Evolutionary conservation across 35 echinoderm and acorn worm species (phyloP).

Genomic region (Anneissia japonica): DNA sequence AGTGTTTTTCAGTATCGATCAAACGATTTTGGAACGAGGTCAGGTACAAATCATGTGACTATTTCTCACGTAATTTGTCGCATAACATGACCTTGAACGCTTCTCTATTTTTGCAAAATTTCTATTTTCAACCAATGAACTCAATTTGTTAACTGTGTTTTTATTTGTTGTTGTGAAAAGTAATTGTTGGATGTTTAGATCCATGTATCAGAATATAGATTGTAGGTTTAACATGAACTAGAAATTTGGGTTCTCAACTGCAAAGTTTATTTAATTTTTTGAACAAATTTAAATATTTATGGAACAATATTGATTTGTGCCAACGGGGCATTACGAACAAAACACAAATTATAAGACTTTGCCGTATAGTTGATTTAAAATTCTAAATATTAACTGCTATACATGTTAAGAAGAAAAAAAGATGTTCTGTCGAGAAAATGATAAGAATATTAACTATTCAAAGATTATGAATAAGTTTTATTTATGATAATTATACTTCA

Average conservation of each 20-base stretch:
- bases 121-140: slow-evolving; percentile 1
- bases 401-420: too few species aligned
- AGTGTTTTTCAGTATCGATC: neutral
- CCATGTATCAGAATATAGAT: neutral
- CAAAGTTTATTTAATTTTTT: neutral
- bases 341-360: too few species aligned
- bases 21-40: neutral
- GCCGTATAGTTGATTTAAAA: too few species aligned
- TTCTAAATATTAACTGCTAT: too few species aligned
- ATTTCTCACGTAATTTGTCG: neutral
- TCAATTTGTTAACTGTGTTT: neutral
- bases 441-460: too few species aligned
- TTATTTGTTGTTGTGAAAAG: neutral
- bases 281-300: neutral
- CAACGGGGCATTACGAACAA: neutral
- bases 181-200: neutral
- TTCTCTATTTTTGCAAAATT: neutral
- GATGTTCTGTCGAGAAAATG: too few species aligned
- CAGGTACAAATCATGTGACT: neutral
- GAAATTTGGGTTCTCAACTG: neutral
- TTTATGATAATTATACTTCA: neutral
- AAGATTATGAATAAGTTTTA: neutral
- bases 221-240: neutral
- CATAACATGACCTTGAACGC: neutral
- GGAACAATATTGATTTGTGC: neutral